phyloP scores from a whole-genome alignment of 2,113 vertebrate genomes.

The Lipophrys pholis region DNA sequence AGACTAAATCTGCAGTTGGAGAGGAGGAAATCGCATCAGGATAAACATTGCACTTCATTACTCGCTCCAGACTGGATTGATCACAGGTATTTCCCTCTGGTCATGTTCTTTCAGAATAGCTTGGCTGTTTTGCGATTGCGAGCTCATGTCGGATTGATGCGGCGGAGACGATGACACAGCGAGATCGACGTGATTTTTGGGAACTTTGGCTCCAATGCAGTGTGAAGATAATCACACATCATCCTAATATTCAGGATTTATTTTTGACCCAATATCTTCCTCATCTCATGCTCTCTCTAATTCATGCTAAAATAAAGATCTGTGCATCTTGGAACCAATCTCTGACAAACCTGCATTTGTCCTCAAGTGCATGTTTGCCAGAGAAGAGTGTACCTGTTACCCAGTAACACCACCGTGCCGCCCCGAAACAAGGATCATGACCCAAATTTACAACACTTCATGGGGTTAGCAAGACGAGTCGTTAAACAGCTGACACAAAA shows the following conservation, averaged over 20 bases:
- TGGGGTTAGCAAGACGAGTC: background rate
- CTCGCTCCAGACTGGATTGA: slow-evolving; percentile 27
- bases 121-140: background rate
- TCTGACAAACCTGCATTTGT: too few relatives aligned
- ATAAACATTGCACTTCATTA: slow-evolving; percentile 19
- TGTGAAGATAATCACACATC: slow-evolving; percentile 33
- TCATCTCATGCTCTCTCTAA: too few relatives aligned
- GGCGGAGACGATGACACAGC: background rate
- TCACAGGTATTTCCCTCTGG: background rate
- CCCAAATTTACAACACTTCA: too few relatives aligned
- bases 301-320: too few relatives aligned
- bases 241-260: background rate
- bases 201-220: slow-evolving; percentile 21
- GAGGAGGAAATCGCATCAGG: slow-evolving; percentile 10
- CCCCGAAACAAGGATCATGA: too few relatives aligned
- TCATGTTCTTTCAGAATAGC: background rate
- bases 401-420: too few relatives aligned
- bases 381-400: too few relatives aligned
- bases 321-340: too few relatives aligned
- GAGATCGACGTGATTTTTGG: slow-evolving; percentile 15
- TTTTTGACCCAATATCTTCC: too few relatives aligned
- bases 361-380: too few relatives aligned
- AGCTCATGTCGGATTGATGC: background rate
- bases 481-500: slow-evolving; percentile 33
- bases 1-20: slow-evolving; percentile 31